phyloP scores from a whole-genome alignment of 2,113 vertebrate genomes.

The Podarcis cretensis region DNA sequence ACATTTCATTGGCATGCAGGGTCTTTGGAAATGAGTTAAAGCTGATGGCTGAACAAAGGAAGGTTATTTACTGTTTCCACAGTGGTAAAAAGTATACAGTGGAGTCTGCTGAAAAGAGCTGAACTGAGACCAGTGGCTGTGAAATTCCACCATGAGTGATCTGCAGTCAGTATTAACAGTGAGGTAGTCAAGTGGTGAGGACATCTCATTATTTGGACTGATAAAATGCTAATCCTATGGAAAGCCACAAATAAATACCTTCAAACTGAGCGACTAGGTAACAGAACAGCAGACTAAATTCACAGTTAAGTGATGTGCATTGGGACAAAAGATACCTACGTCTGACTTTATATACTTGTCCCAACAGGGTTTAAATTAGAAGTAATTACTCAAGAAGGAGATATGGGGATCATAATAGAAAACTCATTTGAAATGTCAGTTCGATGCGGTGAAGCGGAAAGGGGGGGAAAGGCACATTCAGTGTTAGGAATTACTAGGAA shows the following conservation, averaged over 20 bases:
- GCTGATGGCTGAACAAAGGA: neutral
- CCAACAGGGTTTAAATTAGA: slow-evolving; percentile 1
- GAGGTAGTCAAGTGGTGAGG: too few species aligned
- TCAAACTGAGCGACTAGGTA: neutral
- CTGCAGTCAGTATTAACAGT: neutral
- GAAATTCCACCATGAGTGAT: neutral
- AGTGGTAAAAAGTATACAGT: neutral
- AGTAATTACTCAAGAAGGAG: neutral
- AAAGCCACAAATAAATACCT: neutral
- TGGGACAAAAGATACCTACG: neutral
- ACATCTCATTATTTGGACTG: neutral
- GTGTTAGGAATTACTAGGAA: neutral
- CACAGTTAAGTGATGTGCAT: neutral
- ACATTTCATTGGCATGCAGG: neutral
- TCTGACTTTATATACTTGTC: neutral
- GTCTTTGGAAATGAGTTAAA: neutral
- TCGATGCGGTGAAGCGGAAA: neutral
- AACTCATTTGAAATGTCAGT: neutral
- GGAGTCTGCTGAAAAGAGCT: neutral
- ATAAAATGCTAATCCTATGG: neutral
- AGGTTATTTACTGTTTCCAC: neutral
- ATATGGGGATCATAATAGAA: neutral
- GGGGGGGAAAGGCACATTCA: neutral
- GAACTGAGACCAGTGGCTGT: neutral
- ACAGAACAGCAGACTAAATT: neutral